A percentile compares a stretch with the other conserved stretches of the same genome.
Conservation (phyloP, 2,888 invertebrate genomes). For the Eristalinus aeneus region DNA sequence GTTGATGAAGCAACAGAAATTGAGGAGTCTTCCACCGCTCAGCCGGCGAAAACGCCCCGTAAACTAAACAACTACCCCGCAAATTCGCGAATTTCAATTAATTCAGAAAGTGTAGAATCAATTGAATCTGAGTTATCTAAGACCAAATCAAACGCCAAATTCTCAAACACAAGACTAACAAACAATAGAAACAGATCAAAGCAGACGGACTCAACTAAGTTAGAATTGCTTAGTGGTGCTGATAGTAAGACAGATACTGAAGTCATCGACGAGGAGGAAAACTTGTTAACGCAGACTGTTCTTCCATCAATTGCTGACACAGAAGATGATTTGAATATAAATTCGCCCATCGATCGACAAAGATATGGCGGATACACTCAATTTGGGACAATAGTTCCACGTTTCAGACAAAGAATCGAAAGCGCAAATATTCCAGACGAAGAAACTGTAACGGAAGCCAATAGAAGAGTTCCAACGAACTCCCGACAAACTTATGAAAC, state of each 20-base stretch:
- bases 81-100: background rate
- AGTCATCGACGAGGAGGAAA: constrained; percentile 70
- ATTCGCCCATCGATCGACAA: background rate
- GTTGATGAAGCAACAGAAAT: constrained; percentile 19
- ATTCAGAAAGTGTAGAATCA: background rate
- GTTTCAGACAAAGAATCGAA: too few species aligned
- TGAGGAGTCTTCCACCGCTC: background rate
- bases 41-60: background rate
- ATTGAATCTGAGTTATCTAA: background rate
- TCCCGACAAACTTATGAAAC: background rate
- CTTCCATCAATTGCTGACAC: background rate
- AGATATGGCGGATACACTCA: background rate
- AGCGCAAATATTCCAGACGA: background rate
- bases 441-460: background rate
- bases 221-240: background rate
- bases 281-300: background rate
- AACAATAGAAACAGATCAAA: background rate
- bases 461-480: background rate
- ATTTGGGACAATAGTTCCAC: too few species aligned
- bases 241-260: constrained; percentile 54
- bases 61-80: background rate
- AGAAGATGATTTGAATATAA: background rate
- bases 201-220: background rate
- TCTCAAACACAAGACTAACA: background rate
- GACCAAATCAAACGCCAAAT: background rate